phyloP scores from a whole-genome alignment of 2,113 vertebrate species.

The Nothoprocta perdicaria region DNA sequence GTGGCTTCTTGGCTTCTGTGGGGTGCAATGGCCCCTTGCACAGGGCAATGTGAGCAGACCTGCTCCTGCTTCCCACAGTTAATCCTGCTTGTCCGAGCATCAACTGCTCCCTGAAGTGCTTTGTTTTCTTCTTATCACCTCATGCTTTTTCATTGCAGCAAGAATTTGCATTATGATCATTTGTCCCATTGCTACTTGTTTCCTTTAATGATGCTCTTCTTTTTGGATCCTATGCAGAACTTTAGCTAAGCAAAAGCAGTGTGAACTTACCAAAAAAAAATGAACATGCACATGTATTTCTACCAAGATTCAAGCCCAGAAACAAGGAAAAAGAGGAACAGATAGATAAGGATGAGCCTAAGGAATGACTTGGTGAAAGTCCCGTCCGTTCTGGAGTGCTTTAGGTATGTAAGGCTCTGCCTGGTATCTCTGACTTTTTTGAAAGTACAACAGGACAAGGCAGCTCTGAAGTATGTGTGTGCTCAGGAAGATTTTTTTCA shows the following conservation, averaged over 20 bases:
- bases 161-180: neutral
- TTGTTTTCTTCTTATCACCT: neutral
- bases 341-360: neutral
- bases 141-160: neutral
- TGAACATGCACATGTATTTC: neutral
- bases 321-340: neutral
- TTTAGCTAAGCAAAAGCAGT: neutral
- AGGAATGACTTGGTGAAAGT: neutral
- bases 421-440: neutral
- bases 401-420: neutral
- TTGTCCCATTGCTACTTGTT: neutral
- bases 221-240: neutral
- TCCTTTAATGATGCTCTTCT: neutral
- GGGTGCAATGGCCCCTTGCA: neutral
- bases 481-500: neutral
- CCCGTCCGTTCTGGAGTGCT: neutral
- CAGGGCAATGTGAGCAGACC: neutral
- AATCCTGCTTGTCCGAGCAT: neutral
- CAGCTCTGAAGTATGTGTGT: neutral
- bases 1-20: neutral
- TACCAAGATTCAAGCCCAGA: neutral
- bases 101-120: neutral
- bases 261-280: neutral
- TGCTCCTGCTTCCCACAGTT: neutral
- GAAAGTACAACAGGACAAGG: neutral